These are phyloP conservation scores for Eremophila alpestris DNA, from an alignment of 2,797 vertebrate genomes.

Conservation along the genomic window DNA sequence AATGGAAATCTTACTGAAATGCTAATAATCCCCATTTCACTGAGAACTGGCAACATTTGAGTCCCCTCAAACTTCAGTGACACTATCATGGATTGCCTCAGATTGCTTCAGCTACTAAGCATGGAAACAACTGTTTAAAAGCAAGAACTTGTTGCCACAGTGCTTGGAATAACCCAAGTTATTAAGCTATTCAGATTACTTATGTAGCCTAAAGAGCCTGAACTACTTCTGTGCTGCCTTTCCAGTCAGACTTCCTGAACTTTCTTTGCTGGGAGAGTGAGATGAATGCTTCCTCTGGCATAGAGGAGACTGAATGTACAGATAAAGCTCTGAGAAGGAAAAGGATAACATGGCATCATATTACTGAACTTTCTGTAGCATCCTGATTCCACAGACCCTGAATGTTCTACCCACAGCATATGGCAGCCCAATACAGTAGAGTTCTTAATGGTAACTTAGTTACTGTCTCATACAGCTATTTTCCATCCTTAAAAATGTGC, in stretches of 20 bases:
- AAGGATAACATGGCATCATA: conserved; percentile 8
- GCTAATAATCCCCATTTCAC: conserved; percentile 45
- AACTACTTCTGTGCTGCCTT: conserved; percentile 25
- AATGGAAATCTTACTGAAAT: conserved; percentile 22
- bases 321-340: conserved; percentile 27
- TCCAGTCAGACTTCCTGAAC: not conserved
- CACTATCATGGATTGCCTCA: not conserved
- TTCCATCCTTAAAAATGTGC: conserved; percentile 23
- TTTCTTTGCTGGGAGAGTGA: conserved; percentile 15
- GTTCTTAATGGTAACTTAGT: not conserved
- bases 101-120: conserved; percentile 40
- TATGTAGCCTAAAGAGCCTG: conserved; percentile 43
- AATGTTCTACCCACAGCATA: conserved; percentile 5
- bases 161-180: conserved; percentile 15
- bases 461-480: conserved; percentile 5
- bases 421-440: not conserved
- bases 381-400: not conserved
- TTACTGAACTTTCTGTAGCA: conserved; percentile 15
- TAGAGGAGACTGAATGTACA: not conserved
- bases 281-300: not conserved
- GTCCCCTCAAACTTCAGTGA: conserved; percentile 17
- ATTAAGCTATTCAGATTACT: conserved; percentile 44
- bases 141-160: conserved; percentile 29
- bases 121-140: conserved; percentile 34
- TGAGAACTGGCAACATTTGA: conserved; percentile 42